These are phyloP conservation scores for Cyrtodaria siliqua DNA, from an alignment of 2,888 invertebrate genomes.

Conservation along the genomic window DNA sequence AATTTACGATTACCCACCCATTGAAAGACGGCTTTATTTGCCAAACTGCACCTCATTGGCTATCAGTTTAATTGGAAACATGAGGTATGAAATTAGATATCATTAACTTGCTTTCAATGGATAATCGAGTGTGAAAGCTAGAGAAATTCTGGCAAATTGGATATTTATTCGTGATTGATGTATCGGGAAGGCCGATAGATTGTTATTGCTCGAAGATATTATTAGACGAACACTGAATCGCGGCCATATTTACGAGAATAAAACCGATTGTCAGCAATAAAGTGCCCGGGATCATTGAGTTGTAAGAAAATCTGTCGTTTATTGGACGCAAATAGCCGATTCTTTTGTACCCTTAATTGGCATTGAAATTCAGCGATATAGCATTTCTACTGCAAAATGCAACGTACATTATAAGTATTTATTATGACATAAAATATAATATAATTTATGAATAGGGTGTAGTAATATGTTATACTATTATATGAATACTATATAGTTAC, in stretches of 20 bases:
- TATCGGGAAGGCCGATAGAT: conserved; percentile 16
- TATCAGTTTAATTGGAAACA: conserved; percentile 61
- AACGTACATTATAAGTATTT: too few relatives aligned
- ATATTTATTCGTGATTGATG: conserved; percentile 68
- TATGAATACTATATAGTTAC: not conserved
- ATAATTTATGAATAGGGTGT: too few relatives aligned
- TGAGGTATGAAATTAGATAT: conserved; percentile 66
- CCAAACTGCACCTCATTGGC: conserved; percentile 51
- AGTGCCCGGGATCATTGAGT: conserved; percentile 33
- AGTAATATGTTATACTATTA: too few relatives aligned
- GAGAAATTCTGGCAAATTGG: conserved; percentile 68
- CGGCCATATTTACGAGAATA: conserved; percentile 39
- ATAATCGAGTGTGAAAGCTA: conserved; percentile 64
- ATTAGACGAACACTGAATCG: conserved; percentile 36
- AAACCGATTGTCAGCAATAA: conserved; percentile 35
- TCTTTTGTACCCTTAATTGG: conserved; percentile 34
- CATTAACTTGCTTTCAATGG: conserved; percentile 67
- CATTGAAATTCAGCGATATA: not conserved
- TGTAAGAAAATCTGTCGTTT: conserved; percentile 43
- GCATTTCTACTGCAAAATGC: too few relatives aligned
- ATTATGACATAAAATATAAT: too few relatives aligned
- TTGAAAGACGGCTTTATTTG: conserved; percentile 56
- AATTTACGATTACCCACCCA: conserved; percentile 19
- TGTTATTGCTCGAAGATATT: conserved; percentile 37
- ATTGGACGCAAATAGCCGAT: conserved; percentile 26